Conservation (phyloP, 2,113 vertebrate genomes). For the Pseudorectes ferrugineus region DNA sequence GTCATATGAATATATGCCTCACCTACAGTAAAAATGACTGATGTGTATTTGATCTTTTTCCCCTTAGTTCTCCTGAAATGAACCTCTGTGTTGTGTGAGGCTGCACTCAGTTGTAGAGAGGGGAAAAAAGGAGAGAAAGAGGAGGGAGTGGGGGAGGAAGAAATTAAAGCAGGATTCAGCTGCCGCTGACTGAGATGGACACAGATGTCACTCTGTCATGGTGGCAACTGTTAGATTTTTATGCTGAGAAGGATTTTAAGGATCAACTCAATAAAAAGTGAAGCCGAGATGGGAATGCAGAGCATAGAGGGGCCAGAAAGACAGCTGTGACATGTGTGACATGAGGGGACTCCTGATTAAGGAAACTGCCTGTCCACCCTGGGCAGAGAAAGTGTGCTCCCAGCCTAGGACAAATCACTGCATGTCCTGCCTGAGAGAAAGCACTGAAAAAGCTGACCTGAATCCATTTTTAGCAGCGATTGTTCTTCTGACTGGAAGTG, state of each 20-base stretch:
- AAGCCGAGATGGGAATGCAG: background rate
- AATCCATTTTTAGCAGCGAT: background rate
- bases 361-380: background rate
- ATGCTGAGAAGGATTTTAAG: background rate
- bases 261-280: background rate
- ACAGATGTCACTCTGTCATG: background rate
- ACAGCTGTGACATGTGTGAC: background rate
- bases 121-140: background rate
- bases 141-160: too few species aligned
- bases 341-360: background rate
- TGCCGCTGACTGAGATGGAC: background rate
- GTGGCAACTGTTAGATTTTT: slow-evolving; percentile 5
- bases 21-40: background rate
- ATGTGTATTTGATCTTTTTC: background rate
- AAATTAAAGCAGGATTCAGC: background rate
- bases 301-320: background rate
- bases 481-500: background rate
- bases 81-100: background rate
- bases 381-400: background rate
- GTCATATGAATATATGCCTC: background rate
- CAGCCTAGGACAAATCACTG: background rate
- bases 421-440: background rate
- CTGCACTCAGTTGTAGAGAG: background rate
- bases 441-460: background rate
- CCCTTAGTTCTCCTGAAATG: background rate